Conservation (phyloP, 2,113 vertebrate species). For the Nycticebus coucang region DNA sequence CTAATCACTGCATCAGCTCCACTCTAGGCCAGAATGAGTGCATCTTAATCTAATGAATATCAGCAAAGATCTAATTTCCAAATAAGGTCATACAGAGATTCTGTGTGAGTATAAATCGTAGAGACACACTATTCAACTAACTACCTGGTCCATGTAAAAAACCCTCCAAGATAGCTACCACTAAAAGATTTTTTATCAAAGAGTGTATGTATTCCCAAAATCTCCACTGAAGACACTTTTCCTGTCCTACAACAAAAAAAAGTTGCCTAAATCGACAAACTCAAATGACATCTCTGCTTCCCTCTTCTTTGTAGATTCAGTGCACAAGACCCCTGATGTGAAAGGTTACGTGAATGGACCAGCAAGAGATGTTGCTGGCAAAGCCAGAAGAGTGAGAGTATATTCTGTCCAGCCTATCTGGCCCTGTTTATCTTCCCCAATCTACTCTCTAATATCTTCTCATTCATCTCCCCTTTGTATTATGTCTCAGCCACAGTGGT, state of each 20-base stretch:
- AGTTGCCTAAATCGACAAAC: background rate
- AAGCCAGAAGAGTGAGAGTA: background rate
- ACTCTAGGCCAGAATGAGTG: background rate
- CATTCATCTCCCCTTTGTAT: background rate
- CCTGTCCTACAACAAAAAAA: background rate
- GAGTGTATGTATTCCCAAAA: background rate
- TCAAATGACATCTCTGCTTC: background rate
- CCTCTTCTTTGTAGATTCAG: background rate
- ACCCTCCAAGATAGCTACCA: background rate
- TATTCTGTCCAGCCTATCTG: background rate
- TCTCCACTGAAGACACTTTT: background rate
- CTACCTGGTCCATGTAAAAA: background rate
- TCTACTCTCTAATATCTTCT: background rate
- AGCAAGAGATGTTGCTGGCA: background rate
- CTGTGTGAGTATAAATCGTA: background rate
- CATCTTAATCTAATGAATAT: background rate
- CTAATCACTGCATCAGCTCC: background rate
- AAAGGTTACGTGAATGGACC: background rate
- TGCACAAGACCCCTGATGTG: background rate
- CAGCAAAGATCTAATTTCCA: background rate
- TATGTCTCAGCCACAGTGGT: background rate
- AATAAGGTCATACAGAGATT: background rate
- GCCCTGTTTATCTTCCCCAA: background rate
- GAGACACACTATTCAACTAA: background rate
- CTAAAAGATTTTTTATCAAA: background rate